Evolutionary conservation across 2,888 invertebrate genomes (phyloP), one percentile per base, ranked within the genome.

Genomic region (Conistra vaccinii): DNA sequence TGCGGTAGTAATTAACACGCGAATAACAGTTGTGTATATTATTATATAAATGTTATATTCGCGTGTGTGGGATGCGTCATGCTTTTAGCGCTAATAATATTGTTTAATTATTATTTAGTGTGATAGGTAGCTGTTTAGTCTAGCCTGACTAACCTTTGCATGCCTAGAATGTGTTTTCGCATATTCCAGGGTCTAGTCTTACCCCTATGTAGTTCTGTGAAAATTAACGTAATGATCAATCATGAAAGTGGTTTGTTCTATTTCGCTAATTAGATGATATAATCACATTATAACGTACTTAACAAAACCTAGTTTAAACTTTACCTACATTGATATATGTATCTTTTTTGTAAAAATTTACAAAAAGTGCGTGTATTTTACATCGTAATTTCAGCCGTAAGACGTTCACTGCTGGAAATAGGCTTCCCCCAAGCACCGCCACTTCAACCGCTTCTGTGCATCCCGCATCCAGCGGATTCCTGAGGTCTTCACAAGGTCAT

Each of bases 61-160:
- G 77, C 73, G 68, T 78, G 68, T 75, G 53, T 29, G 68, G 67
- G 57, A 73, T 66, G 73, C 9, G 69, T 78, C 73, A 82, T 67
- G 23, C 45, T 82, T 66, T 53, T 61, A 42, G 57, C 45, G 26
- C 29, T 69, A 62, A 69, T 73, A 45, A 66, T 58, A 60, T 65
- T 32, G 42, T 35, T 72, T 82, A 73, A 81, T 78, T 82, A 69
- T 20, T 66, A 53, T 72, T 60, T 81, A 2, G 51, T 81, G 60
- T 61, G 73, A 57, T 53, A 61, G 32, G 29, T 48, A 12, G 60
- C 29, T 60, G 78, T 77, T 81, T 9, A 42, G 66, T 67, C 51
- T 70, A 58, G 76, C 26, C 26, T n/a, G 35, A 14, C 14, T 60
- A 7, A n/a, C 32, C 10, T 74, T 63, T 58, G 45, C 53, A 53